Evolutionary conservation across 2,113 vertebrate species (phyloP).

Genomic region (Sinocyclocheilus maitianheensis): DNA sequence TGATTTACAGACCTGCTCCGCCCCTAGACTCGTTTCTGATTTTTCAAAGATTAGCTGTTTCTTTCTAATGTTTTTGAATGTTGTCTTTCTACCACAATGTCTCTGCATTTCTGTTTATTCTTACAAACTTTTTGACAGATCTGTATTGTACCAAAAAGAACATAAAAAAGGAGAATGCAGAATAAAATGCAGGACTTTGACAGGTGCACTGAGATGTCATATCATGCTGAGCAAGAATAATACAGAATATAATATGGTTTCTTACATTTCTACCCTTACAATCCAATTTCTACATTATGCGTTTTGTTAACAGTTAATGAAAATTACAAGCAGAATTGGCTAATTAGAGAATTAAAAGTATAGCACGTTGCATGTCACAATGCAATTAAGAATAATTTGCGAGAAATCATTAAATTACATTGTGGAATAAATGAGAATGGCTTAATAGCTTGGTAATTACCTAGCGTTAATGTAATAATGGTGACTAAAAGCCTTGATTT

Average conservation of each 20-base stretch:
- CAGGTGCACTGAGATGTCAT: background rate
- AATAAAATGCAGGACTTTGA: background rate
- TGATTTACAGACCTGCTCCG: background rate
- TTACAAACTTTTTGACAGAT: background rate
- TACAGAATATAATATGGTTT: background rate
- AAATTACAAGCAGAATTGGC: background rate
- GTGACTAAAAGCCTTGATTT: background rate
- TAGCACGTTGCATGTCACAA: background rate
- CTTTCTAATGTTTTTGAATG: background rate
- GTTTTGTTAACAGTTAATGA: background rate
- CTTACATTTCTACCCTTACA: background rate
- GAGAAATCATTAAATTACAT: conserved; percentile 11
- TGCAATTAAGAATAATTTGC: background rate
- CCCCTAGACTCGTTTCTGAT: background rate
- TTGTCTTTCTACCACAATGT: background rate
- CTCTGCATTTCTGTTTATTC: background rate
- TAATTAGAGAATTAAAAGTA: background rate
- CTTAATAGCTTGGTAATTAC: conserved; percentile 19
- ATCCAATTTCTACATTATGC: background rate
- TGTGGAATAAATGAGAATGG: conserved; percentile 3
- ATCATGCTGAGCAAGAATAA: background rate
- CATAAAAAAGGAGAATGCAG: background rate
- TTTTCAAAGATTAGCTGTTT: background rate
- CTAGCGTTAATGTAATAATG: conserved; percentile 17
- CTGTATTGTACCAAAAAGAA: background rate